phyloP scores from a whole-genome alignment of 2,113 vertebrate genomes.

The Podarcis raffonei region DNA sequence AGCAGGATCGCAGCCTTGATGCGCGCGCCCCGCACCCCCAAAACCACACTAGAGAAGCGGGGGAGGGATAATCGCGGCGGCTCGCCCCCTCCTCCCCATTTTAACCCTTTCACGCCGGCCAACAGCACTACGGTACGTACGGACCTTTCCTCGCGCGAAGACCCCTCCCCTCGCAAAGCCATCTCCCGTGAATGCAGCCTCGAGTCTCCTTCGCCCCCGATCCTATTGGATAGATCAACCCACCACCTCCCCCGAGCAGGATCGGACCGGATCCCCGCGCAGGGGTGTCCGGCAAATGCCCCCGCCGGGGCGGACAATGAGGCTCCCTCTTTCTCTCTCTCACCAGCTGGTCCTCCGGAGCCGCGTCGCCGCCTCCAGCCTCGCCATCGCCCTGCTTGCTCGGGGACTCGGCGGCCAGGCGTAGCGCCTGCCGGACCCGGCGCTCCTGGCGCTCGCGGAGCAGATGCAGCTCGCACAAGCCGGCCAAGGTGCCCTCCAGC shows the following conservation, averaged over 20 bases:
- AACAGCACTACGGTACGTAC: too few species aligned
- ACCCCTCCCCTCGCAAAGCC: not conserved
- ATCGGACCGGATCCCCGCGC: not conserved
- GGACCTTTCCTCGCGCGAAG: not conserved
- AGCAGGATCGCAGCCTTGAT: not conserved
- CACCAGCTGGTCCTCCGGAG: slow-evolving; percentile 68
- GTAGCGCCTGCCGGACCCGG: slow-evolving; percentile 73
- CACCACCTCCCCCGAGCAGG: not conserved
- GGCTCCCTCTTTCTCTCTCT: slow-evolving; percentile 11
- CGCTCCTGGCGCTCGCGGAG: slow-evolving; percentile 73
- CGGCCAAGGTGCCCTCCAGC: slow-evolving; percentile 74
- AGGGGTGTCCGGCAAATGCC: too few species aligned
- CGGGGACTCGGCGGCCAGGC: slow-evolving; percentile 61
- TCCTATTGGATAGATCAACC: too few species aligned
- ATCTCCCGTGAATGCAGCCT: not conserved
- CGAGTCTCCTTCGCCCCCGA: not conserved
- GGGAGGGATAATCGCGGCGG: not conserved
- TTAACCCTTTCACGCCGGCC: not conserved
- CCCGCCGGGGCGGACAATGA: not conserved
- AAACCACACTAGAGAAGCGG: not conserved
- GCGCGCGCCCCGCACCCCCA: not conserved
- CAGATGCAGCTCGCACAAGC: slow-evolving; percentile 74
- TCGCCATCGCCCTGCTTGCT: slow-evolving; percentile 40
- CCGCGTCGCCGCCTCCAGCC: slow-evolving; percentile 43
- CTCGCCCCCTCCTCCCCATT: not conserved